Base-by-base conservation (phyloP, 64 coral and sea anemone genomes). In the Pocillopora verrucosa region DNA sequence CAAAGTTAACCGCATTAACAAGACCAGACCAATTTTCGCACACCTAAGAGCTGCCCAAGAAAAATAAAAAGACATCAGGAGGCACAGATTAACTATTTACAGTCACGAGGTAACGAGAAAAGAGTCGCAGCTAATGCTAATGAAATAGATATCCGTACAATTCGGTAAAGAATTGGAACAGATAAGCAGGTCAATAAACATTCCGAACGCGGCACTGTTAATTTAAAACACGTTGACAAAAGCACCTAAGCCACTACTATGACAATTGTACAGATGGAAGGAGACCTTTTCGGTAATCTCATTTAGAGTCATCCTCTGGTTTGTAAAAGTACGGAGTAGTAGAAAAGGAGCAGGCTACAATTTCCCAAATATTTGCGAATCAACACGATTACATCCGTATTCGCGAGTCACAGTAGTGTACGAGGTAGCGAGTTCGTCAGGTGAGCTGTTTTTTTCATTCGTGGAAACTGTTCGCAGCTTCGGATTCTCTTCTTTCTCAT, bases 91-190 rank as follows among this genome's bases (percentile, higher is more conserved):
- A 38, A 20, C 17, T 20, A 41, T 68, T 83, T 11, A 68, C 45
- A 13, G 34, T 13, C 38, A 84, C 36, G 34, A 84, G 82, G 82
- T 84, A 84, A 72, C 80, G 11, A 69, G 34, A 72, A 84, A 62
- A 67, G 16, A n/a, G 82, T 57, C 26, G 56, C 12, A 84, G 24
- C 36, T 70, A 72, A 57, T 57, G 65, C 67, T 25, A 65, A 84
- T 84, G 82, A 84, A 69, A 84, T 72, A 70, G 76, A 72, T 84
- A 65, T 70, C 36, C 63, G 64, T 20, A 70, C 36, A 84, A 67
- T 16, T 56, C 13, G 34, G 35, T 36, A 10, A 41, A 20, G 59
- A 10, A 72, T 83, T 70, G 38, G 63, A 65, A 84, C 13, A 84
- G 82, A 84, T 72, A 84, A 70, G 82, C 62, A 26, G 82, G 26